Evolutionary conservation across 35 echinoderm and acorn worm genomes (phyloP), one percentile per base, ranked within the genome.

Genomic region (Patiria miniata): DNA sequence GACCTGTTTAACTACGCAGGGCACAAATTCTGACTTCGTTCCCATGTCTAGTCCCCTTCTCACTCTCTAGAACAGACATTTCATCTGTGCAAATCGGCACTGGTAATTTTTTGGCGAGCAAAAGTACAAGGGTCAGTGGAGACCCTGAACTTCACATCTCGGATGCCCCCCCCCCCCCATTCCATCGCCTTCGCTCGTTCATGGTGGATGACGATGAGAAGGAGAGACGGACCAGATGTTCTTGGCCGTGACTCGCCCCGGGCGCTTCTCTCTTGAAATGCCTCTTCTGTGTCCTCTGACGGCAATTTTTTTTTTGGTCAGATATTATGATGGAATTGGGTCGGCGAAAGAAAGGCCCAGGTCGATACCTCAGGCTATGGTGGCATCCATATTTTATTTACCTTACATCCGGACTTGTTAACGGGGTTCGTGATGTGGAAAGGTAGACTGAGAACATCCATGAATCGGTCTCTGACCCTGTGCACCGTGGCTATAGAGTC

Each of bases 251-350:
- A 73, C 65, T 73, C 65, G 65, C 65, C 65, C 65, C 8, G 65
- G 65, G 65, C 65, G 34, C 26, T 32, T 73, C 65, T 73, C 34
- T 68, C 34, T 73, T 73, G 34, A 73, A 26, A 32, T 73, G 23
- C 15, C 65, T 34, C 19, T 34, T 73, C 0, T 34, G 65, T 21
- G 57, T 73, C 65, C 14, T 73, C 14, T 47, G 42, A 47, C 42
- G 65, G 34, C 34, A 73, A 26, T 73, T 73, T 26, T 73, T 34
- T 30, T 23, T 30, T 23, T 47, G 4, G 42, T 73, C 65, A 28
- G 42, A 73, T 1, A 73, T n/a, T n/a, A n/a, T 73, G 65, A 73
- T 34, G 65, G 65, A 73, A 73, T 23, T 73, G 65, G 65, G 65
- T 73, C 65, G n/a, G n/a, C n/a, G n/a, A n/a, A n/a, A n/a, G n/a